A percentile compares a stretch with the other conserved stretches of the same genome.
Conservation (phyloP, 2,797 vertebrate genomes). For the Amniataba percoides region DNA sequence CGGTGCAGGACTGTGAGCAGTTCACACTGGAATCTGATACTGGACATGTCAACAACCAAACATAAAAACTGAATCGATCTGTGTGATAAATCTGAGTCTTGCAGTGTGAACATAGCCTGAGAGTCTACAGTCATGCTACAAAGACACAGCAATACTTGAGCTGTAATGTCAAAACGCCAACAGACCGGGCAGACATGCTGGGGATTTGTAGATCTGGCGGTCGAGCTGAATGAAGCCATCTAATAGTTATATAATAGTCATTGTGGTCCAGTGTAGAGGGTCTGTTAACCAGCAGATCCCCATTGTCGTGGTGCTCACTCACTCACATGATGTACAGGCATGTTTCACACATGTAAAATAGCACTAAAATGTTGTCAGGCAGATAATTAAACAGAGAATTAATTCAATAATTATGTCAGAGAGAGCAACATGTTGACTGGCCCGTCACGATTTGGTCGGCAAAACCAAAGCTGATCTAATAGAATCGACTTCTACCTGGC, state of each 20-base stretch:
- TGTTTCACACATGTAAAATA: not conserved
- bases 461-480: not conserved
- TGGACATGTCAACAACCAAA: too few species aligned
- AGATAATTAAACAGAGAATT: not conserved
- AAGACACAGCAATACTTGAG: not conserved
- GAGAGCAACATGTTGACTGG: not conserved
- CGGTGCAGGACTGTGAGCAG: too few species aligned
- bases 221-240: too few species aligned
- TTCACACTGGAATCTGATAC: too few species aligned
- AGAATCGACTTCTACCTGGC: not conserved
- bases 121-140: not conserved
- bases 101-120: too few species aligned
- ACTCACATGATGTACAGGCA: too few species aligned
- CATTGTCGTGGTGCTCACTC: too few species aligned
- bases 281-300: not conserved
- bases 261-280: not conserved
- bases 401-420: not conserved
- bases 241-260: not conserved
- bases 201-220: too few species aligned
- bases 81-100: too few species aligned
- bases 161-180: not conserved
- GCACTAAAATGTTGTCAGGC: not conserved
- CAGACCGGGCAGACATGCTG: not conserved
- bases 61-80: too few species aligned
- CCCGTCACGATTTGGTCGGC: not conserved